Evolutionary conservation across 2,113 vertebrate species (phyloP), one percentile per base, ranked within the genome.

Genomic region (Mustela nigripes): DNA sequence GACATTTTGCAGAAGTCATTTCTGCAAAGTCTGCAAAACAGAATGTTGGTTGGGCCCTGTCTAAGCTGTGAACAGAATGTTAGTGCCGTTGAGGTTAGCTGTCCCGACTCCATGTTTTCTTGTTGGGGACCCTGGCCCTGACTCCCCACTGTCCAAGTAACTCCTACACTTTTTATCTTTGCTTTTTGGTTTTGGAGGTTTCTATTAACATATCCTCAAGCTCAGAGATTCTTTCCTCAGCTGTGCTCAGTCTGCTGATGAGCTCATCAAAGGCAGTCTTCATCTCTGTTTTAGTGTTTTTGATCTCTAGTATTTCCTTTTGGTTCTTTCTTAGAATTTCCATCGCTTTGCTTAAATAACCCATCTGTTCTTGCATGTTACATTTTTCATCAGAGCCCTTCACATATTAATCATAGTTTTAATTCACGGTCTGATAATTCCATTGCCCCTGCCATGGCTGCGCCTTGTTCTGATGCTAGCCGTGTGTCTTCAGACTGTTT

Each of bases 301-400:
- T 91, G 1, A 85, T 94, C 28, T 84, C 60, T 60, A 67, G 39
- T 81, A 33, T 94, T 95, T 89, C 73, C 9, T 71, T 92, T 86
- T 31, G 36, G 12, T 74, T 63, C 76, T 50, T 73, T 93, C 76
- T 79, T 91, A 53, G 81, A 65, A 58, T 88, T 50, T 63, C 18
- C 21, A 36, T 82, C 6, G 16, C 39, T 93, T 42, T 56, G 67
- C 53, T 91, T 93, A 60, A 9, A 53, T 48, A 88, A 45, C 15
- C 33, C n/a, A 21, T 73, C 67, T 84, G 15, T 62, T 60, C 81
- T 84, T 69, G 8, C 0, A 4, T 62, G 62, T 50, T 67, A 14
- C 39, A 60, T 95, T 67, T 74, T 53, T 48, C n/a, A 19, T 39
- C 33, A 95, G 87, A 88, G 22, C 31, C 28, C 18, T 84, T 84